Conservation (phyloP, 2,797 vertebrate species). For the Notamacropus eugenii region DNA sequence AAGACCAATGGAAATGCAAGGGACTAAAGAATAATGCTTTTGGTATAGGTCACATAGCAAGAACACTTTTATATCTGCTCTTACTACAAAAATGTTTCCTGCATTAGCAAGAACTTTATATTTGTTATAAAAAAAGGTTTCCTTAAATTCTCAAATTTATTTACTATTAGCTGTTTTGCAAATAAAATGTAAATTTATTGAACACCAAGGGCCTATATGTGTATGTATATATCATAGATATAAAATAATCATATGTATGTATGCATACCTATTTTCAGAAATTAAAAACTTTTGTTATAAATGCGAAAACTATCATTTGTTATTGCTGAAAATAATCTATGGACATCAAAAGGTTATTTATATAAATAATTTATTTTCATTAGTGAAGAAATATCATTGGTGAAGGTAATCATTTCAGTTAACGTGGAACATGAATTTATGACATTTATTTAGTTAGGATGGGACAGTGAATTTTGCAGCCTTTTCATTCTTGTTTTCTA, state of each 20-base stretch:
- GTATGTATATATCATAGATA: background rate
- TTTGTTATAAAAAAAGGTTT: slow-evolving; percentile 41
- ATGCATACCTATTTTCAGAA: slow-evolving; percentile 40
- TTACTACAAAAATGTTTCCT: slow-evolving; percentile 65
- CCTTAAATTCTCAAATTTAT: slow-evolving; percentile 16
- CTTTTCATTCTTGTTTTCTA: slow-evolving; percentile 60
- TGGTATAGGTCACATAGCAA: slow-evolving; percentile 66
- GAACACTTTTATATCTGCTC: slow-evolving; percentile 68
- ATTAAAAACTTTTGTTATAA: slow-evolving; percentile 49
- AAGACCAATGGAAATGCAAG: slow-evolving; percentile 42
- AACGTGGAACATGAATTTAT: background rate
- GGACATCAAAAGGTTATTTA: slow-evolving; percentile 78
- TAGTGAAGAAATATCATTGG: slow-evolving; percentile 59
- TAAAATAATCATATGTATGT: background rate
- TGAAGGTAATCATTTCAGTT: slow-evolving; percentile 65
- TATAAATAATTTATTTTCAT: slow-evolving; percentile 83
- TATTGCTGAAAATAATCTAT: slow-evolving; percentile 4
- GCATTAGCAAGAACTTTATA: slow-evolving; percentile 50
- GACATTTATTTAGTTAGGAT: slow-evolving; percentile 30
- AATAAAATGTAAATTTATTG: slow-evolving; percentile 55
- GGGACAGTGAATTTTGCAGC: slow-evolving; percentile 29
- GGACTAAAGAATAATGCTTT: slow-evolving; percentile 38
- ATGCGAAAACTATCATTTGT: slow-evolving; percentile 56
- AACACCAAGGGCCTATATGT: background rate
- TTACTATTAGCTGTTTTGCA: slow-evolving; percentile 56